These are phyloP conservation scores for Hemibagrus wyckioides DNA, from an alignment of 2,113 vertebrate species.

Conservation along the genomic window DNA sequence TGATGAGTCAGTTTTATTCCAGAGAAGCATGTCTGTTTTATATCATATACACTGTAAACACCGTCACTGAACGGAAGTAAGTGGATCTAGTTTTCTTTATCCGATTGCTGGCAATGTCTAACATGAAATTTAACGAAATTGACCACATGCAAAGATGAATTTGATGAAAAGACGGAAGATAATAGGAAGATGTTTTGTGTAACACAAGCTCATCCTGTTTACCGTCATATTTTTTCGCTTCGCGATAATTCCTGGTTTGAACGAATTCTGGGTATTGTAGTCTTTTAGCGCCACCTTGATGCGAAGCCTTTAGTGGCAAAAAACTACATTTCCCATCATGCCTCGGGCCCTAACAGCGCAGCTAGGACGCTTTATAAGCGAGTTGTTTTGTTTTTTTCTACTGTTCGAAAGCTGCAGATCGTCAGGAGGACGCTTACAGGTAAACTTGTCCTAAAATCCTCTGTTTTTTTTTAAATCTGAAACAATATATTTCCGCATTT, in stretches of 20 bases:
- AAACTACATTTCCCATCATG: slow-evolving; percentile 62
- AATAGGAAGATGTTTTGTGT: background rate
- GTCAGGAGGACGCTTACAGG: slow-evolving; percentile 17
- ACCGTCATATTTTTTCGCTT: background rate
- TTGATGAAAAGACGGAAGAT: background rate
- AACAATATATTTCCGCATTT: background rate
- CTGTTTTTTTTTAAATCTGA: background rate
- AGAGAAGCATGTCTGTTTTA: background rate
- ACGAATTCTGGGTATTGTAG: slow-evolving; percentile 51
- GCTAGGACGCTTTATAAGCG: slow-evolving; percentile 60
- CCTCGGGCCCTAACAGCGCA: background rate
- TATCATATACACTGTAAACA: background rate
- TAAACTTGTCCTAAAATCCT: background rate
- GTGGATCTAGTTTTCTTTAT: background rate
- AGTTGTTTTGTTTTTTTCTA: slow-evolving; percentile 53
- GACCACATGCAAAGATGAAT: no score
- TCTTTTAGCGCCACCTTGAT: background rate
- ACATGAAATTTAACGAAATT: background rate
- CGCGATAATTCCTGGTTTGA: background rate
- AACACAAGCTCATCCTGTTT: slow-evolving; percentile 16
- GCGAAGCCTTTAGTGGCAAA: background rate
- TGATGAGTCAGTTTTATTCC: background rate
- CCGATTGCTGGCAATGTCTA: no score
- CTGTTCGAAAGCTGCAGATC: slow-evolving; percentile 54
- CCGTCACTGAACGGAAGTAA: background rate